Evolutionary conservation across 2,113 vertebrate genomes (phyloP), one percentile per base, ranked within the genome.

Genomic region (Stictonetta naevosa): DNA sequence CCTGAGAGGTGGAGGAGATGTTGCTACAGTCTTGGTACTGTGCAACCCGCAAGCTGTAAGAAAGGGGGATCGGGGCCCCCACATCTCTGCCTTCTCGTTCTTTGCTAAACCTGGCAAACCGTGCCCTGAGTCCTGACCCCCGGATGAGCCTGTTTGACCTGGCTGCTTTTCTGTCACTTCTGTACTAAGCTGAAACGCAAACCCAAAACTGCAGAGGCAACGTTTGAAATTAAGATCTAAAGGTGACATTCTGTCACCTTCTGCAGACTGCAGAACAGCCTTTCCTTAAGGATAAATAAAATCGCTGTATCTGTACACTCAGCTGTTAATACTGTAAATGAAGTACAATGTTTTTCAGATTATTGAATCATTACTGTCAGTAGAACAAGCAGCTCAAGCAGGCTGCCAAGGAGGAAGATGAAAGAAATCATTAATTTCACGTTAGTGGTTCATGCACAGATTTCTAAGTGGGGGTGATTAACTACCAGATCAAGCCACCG

Each of bases 351-450:
- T 69, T 92, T 95, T 82, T 84, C 77, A 83, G 84, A 71, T 84
- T 84, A 84, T 48, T 92, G 84, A 88, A 92, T 92, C 93, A 44
- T 75, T 89, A 44, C 91, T 91, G 58, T 92, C 84, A 38, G 84
- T 76, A 69, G 77, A 79, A 91, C 66, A 79, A 94, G 91, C 83
- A 89, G 83, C 86, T 56, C 83, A 33, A 95, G 62, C 62, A 38
- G 44, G 44, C 86, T 93, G 93, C 86, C 89, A 91, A 83, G 75
- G 77, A 75, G 76, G 68, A 33, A 93, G 89, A 89, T 56, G 91
- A 95, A 75, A 66, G 44, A 93, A 95, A 92, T 83, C 17, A 58
- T 92, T 85, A 84, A 89, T 85, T 95, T 91, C 64, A 52, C 2
- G 9, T 89, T 89, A 79, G 60, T 82, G 21, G 53, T 87, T 82